Percentiles rank a stretch among this genome's conserved stretches.
Evolutionary conservation across 2,797 vertebrate species (phyloP).

Genomic region (Amblyopsis hoosieri): DNA sequence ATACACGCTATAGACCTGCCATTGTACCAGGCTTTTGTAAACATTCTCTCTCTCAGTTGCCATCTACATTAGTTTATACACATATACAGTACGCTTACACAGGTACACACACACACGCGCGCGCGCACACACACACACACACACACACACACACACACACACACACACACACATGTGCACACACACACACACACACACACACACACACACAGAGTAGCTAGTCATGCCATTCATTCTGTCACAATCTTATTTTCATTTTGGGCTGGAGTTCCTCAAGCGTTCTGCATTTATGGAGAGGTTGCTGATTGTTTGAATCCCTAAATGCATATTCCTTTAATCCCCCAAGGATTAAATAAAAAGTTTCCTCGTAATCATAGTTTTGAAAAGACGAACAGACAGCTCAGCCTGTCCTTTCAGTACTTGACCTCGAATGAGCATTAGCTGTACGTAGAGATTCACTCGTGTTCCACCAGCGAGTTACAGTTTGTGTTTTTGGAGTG

Average conservation of each 20-base stretch:
- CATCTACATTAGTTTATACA: slow-evolving; percentile 31
- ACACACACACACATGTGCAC: too few species aligned
- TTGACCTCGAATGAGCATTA: slow-evolving; percentile 57
- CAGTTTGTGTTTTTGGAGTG: slow-evolving; percentile 31
- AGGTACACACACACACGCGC: background rate
- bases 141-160: slow-evolving; percentile 9
- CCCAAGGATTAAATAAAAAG: slow-evolving; percentile 60
- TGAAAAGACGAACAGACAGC: slow-evolving; percentile 53
- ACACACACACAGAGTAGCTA: slow-evolving; percentile 28
- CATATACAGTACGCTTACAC: background rate
- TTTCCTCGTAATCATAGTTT: slow-evolving; percentile 52
- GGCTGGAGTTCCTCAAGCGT: slow-evolving; percentile 57
- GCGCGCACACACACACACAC: slow-evolving; percentile 2
- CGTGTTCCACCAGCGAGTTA: slow-evolving; percentile 38
- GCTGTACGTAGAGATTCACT: slow-evolving; percentile 44
- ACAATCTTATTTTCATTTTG: slow-evolving; percentile 64
- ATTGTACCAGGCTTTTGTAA: slow-evolving; percentile 57
- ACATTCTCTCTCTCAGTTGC: slow-evolving; percentile 42
- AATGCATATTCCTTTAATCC: slow-evolving; percentile 68
- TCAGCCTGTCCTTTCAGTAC: slow-evolving; percentile 51
- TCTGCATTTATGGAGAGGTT: slow-evolving; percentile 60
- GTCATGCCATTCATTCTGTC: slow-evolving; percentile 49
- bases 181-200: slow-evolving; percentile 19
- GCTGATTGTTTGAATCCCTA: slow-evolving; percentile 63
- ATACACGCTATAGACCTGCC: slow-evolving; percentile 21